Evolutionary conservation across 2,888 invertebrate genomes (phyloP), one percentile per base, ranked within the genome.

Genomic region (Hipparchia semele): DNA sequence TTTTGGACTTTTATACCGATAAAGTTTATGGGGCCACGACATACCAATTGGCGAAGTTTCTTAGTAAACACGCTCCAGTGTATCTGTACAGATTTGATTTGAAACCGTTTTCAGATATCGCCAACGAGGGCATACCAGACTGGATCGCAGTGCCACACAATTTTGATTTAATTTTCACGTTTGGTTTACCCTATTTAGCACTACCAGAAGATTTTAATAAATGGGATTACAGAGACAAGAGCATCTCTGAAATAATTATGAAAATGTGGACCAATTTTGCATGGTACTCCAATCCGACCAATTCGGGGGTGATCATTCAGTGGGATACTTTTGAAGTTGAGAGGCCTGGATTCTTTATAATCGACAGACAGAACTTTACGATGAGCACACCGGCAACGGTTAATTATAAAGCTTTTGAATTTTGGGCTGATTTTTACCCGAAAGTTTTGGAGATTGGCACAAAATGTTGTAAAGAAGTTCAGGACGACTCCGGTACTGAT

Each of bases 341-440:
- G 13, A 95, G 94, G 78, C 97, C 97, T 0, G 95, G 96, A 0
- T 95, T 96, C 80, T 92, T 97, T 71, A 95, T 97, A 46, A 96
- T 98, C 66, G 96, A 97, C 83, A 95, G 96, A 68, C 89, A 92
- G 77, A 96, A 95, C 80, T 97, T 97, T 81, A 96, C 96, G 76
- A 97, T 97, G 96, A 96, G 96, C 79, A 95, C 96, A 79, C 87
- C 95, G 0, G 92, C 91, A 2, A 95, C 93, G 51, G 94, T 97
- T 51, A 96, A 97, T 87, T 97, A 97, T 82, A 96, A 96, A 82
- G 96, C 96, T 39, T 95, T 97, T 77, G 96, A 96, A 76, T 98
- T 98, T 89, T 98, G 98, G 98, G 97, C 97, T 80, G 96, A 96
- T 75, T 97, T 97, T 85, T 98, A 97, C 84, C 97, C 97, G 0